phyloP scores from a whole-genome alignment of 2,113 vertebrate species.

The Oceanites oceanicus region DNA sequence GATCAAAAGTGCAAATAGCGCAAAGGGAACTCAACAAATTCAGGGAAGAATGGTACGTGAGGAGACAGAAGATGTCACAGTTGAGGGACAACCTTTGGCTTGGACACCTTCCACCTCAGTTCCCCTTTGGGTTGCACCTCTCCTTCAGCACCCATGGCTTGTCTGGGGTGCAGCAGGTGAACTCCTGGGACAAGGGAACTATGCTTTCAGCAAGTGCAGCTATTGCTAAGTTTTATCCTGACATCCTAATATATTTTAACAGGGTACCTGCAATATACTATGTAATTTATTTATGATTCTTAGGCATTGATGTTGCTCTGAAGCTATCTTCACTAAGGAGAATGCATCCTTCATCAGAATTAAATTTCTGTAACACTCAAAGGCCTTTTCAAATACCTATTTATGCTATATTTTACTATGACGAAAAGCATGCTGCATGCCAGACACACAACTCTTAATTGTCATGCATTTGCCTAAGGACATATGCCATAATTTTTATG shows the following conservation, averaged over 20 bases:
- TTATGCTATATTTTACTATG: background rate
- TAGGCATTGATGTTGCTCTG: background rate
- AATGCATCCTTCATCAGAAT: background rate
- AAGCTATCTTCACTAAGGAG: background rate
- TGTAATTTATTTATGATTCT: background rate
- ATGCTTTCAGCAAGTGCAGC: background rate
- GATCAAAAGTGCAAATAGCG: background rate
- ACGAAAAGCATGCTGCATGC: background rate
- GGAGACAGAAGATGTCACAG: background rate
- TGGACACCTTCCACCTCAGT: background rate
- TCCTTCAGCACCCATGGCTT: background rate
- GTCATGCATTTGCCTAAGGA: background rate
- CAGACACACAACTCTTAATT: background rate
- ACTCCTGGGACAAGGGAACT: background rate
- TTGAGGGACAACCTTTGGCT: background rate
- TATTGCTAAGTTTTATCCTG: background rate
- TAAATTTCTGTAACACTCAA: background rate
- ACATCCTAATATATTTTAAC: background rate
- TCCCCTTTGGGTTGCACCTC: background rate
- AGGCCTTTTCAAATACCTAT: background rate
- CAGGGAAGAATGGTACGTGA: background rate
- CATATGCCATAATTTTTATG: background rate
- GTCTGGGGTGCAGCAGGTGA: background rate
- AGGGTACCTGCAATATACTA: background rate
- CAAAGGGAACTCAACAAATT: background rate